Base-by-base conservation (phyloP, 2,113 vertebrate genomes). In the Synchiropus splendidus region DNA sequence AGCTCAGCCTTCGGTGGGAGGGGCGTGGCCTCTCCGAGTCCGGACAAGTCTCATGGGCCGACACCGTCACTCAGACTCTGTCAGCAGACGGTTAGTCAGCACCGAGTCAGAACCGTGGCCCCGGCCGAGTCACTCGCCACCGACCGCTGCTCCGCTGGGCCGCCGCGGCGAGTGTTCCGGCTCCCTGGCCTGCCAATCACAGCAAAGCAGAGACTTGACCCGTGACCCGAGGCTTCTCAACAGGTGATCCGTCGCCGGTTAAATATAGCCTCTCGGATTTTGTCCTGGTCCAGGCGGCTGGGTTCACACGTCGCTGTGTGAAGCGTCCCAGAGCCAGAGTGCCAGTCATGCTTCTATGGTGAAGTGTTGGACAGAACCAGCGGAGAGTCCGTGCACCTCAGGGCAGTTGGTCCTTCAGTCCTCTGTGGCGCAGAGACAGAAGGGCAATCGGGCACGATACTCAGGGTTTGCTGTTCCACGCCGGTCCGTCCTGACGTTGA, bases 21-120 rank as follows among this genome's bases (percentile, higher is more conserved):
- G 31, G 69, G 70, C 61, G 61, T 3, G 66, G 66, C 63, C 78
- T 70, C 75, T 75, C 72, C 66, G 68, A 62, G 70, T 58, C 72
- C 52, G 67, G 58, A 66, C 71, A 64, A 71, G 67, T 67, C 76
- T 70, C 76, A 57, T 36, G 63, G 63, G 67, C 61, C 37, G 61
- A 66, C 76, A 53, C 60, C 58, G 67, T 72, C 74, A 61, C 67
- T 64, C 72, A 64, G 65, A 72, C 70, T 18, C 67, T 68, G 73
- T 78, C 73, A 72, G 66, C 65, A 74, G 65, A 68, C 75, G 51
- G 78, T 78, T 72, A 70, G 75, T 71, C 75, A 77, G 78, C 72
- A 64, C 42, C 18, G 70, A 75, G 68, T 73, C 74, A 69, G 71
- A 73, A 46, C 39, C 48, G 67, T 64, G 69, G 67, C 58, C 71